phyloP scores from a whole-genome alignment of 1,140 invertebrate species.

The Mycetomoellerius zeteki region DNA sequence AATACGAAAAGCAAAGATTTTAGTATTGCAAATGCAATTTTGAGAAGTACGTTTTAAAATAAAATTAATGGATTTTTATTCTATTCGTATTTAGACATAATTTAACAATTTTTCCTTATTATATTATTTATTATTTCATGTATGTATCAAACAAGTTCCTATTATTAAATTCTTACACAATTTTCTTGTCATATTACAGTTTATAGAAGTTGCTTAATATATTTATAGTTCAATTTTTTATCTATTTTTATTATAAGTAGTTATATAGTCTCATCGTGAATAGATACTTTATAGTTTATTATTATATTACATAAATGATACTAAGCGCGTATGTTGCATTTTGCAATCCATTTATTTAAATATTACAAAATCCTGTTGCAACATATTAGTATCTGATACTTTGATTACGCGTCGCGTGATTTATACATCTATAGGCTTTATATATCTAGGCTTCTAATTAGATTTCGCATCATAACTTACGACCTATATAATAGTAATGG shows the following conservation, averaged over 20 bases:
- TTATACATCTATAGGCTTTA: constrained; percentile 13
- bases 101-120: background rate
- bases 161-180: background rate
- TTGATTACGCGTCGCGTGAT: constrained; percentile 53
- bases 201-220: background rate
- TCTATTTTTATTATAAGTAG: background rate
- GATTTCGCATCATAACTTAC: constrained; percentile 71
- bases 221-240: background rate
- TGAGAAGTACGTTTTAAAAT: background rate
- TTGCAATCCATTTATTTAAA: constrained; percentile 24
- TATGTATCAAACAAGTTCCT: background rate
- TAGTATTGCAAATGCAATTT: background rate
- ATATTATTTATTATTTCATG: background rate
- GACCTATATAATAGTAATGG: constrained; percentile 72
- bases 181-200: background rate
- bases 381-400: constrained; percentile 24
- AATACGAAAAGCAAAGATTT: background rate
- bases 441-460: constrained; percentile 70
- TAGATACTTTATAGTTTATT: background rate
- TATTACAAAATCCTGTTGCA: background rate
- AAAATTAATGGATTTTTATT: background rate
- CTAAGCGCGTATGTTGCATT: background rate
- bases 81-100: background rate
- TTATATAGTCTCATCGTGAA: background rate
- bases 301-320: background rate